Evolutionary conservation across 2,113 vertebrate genomes (phyloP).

Genomic region (Nothocercus julius): DNA sequence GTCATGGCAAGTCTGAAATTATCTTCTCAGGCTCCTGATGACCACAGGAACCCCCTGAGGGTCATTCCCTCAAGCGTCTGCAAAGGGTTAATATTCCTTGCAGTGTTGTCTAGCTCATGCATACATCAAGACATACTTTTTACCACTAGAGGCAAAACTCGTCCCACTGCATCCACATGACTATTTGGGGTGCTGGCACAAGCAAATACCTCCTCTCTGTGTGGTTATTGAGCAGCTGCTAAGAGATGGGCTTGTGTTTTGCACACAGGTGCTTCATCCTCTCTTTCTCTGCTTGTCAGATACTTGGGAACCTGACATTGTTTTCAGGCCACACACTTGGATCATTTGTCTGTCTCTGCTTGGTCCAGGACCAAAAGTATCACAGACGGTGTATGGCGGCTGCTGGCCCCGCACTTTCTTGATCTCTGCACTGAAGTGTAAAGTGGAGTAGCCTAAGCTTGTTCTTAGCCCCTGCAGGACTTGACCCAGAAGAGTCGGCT

Average conservation of each 20-base stretch:
- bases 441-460: not conserved
- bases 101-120: not conserved
- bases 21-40: not conserved
- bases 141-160: fast-evolving
- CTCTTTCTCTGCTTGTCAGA: not conserved
- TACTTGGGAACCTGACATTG: not conserved
- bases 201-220: not conserved
- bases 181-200: not conserved
- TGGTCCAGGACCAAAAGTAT: not conserved
- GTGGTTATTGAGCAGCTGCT: fast-evolving
- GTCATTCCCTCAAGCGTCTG: not conserved
- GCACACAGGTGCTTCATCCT: not conserved
- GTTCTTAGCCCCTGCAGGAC: too few species aligned
- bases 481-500: too few species aligned
- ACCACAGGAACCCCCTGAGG: fast-evolving
- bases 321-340: fast-evolving
- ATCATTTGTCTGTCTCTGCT: fast-evolving
- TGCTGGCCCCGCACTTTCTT: not conserved
- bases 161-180: fast-evolving
- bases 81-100: not conserved
- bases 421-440: not conserved
- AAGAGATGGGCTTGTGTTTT: not conserved
- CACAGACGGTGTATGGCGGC: fast-evolving
- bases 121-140: fast-evolving
- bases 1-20: not conserved